Evolutionary conservation across 2,113 vertebrate species (phyloP), one percentile per base, ranked within the genome.

Genomic region (Xyrauchen texanus): DNA sequence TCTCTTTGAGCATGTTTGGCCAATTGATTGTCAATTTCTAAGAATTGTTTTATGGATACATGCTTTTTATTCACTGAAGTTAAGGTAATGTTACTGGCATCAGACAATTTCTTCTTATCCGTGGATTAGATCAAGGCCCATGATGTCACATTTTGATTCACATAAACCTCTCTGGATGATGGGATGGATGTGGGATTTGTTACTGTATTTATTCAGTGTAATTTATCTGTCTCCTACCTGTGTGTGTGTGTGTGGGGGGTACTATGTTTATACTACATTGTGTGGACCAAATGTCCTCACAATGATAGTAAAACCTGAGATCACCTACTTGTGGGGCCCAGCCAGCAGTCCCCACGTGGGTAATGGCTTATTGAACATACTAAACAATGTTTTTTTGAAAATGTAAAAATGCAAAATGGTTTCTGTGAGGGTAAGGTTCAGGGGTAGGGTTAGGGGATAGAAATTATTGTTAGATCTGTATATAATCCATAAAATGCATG

Each of bases 221-320:
- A 74, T 62, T 74, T 74, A 61, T 74, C 71, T 74, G 71, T 74
- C 46, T 62, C 45, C 7, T 62, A 74, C 71, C 69, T 70, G 42
- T 70, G 8, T 60, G 13, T 77, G 42, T 60, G 1, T 34, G 21
- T 34, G 21, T 34, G 21, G 1, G 21, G 21, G 1, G 21, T 34
- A 3, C 21, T 34, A 34, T 34, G 21, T 34, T 34, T 34, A 34
- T 34, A 34, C 21, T 34, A 3, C 21, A 34, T 34, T 34, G 21
- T 34, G 21, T 1, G 21, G 21, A 34, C 21, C 21, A 34, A 34
- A 34, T 34, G 21, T 34, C 21, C 21, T 3, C 21, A 34, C 21
- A 34, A 34, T 1, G 21, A 34, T 34, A 34, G 21, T 34, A 34
- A 34, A 34, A 34, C 21, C 21, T 34, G 21, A 34, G 21, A 34